These are phyloP conservation scores for Chlorops oryzae DNA, from an alignment of 1,140 invertebrate genomes.

Conservation along the genomic window DNA sequence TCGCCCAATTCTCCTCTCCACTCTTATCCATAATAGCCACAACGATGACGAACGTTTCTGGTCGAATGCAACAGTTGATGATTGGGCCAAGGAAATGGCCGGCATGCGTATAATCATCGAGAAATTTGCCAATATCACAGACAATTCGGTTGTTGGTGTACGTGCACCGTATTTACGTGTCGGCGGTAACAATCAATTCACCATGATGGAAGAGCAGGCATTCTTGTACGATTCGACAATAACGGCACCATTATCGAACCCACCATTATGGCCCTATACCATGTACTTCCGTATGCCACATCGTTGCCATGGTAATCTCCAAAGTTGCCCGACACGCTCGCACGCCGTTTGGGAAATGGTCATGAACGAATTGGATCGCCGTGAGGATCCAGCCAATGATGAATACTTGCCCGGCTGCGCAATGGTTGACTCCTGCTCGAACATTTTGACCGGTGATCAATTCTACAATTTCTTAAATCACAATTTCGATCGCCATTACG, in stretches of 20 bases:
- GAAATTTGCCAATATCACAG: constrained; percentile 87
- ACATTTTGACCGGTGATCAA: constrained; percentile 86
- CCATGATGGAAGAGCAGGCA: constrained; percentile 95
- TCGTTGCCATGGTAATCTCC: constrained; percentile 86
- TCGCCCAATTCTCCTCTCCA: constrained; percentile 12
- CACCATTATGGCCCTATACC: constrained; percentile 93
- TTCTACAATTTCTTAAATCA: constrained; percentile 94
- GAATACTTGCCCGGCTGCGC: constrained; percentile 89
- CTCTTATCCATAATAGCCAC: constrained; percentile 58
- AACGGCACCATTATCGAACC: constrained; percentile 84
- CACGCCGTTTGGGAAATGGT: constrained; percentile 97
- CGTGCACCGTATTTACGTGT: constrained; percentile 87
- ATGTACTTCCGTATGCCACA: constrained; percentile 97
- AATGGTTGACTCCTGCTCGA: constrained; percentile 95
- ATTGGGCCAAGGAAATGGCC: constrained; percentile 96
- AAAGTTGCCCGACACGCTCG: constrained; percentile 84
- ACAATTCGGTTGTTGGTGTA: constrained; percentile 90
- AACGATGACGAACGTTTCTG: constrained; percentile 90
- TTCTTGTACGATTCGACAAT: constrained; percentile 95
- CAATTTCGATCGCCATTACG: constrained; percentile 93
- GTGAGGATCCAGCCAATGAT: constrained; percentile 85
- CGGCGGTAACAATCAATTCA: constrained; percentile 94
- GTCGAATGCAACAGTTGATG: constrained; percentile 86
- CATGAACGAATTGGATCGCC: constrained; percentile 90
- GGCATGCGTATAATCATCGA: constrained; percentile 90